Percentiles rank a stretch among this genome's conserved stretches.
Conservation (phyloP, 2,888 invertebrate genomes). For the Drosophila koepferae region DNA sequence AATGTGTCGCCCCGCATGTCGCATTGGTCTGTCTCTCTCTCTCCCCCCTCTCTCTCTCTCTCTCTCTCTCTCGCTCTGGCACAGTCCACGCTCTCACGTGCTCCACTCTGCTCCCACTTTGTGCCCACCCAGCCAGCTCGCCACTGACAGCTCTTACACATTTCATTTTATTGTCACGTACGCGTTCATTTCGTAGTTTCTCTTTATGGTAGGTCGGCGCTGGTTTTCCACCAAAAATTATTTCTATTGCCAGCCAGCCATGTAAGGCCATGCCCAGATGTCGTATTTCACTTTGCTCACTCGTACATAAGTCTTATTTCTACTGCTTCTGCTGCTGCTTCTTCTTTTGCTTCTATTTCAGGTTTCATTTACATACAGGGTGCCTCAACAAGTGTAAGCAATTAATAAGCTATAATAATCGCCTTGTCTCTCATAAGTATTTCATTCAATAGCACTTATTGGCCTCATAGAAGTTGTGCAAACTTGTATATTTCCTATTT, state of each 20-base stretch:
- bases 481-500: no score
- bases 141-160: slow-evolving; percentile 68
- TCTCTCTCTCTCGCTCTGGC: not conserved
- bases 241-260: slow-evolving; percentile 56
- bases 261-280: slow-evolving; percentile 52
- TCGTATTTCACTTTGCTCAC: slow-evolving; percentile 28
- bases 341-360: not conserved
- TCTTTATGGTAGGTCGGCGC: slow-evolving; percentile 68
- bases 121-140: slow-evolving; percentile 1
- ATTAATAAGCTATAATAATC: slow-evolving; percentile 5
- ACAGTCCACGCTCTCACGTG: slow-evolving; percentile 24
- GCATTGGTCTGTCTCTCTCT: slow-evolving; percentile 6
- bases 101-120: not conserved
- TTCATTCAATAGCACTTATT: not conserved
- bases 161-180: slow-evolving; percentile 82
- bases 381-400: slow-evolving; percentile 10
- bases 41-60: no score
- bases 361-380: slow-evolving; percentile 34
- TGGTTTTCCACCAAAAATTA: slow-evolving; percentile 59
- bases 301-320: slow-evolving; percentile 13
- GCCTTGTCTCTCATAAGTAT: not conserved
- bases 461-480: no score
- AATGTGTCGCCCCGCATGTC: slow-evolving; percentile 37
- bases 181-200: slow-evolving; percentile 64
- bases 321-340: not conserved